Evolutionary conservation across 2,113 vertebrate species (phyloP).

Genomic region (Tichodroma muraria): DNA sequence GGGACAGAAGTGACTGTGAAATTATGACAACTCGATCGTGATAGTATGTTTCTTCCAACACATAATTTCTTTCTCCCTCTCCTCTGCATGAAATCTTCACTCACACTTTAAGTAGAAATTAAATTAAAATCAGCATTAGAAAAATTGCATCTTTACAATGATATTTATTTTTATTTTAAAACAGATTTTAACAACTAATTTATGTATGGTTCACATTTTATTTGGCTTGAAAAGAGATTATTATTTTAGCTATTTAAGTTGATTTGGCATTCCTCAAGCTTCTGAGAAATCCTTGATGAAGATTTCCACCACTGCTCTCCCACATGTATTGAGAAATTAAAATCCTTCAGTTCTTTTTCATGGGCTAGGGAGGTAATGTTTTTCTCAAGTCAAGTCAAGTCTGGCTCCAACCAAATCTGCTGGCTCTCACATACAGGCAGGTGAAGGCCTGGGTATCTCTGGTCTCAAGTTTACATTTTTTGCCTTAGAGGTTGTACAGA

Average conservation of each 20-base stretch:
- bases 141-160: not conserved
- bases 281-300: not conserved
- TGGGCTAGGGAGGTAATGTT: not conserved
- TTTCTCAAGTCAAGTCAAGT: not conserved
- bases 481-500: not conserved
- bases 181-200: not conserved
- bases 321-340: not conserved
- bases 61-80: not conserved
- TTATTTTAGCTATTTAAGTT: not conserved
- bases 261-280: not conserved
- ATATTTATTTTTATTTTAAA: not conserved
- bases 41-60: not conserved
- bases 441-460: not conserved
- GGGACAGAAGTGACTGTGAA: not conserved
- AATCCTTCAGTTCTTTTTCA: not conserved
- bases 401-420: not conserved
- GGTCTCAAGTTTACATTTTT: not conserved
- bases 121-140: not conserved
- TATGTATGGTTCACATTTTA: not conserved
- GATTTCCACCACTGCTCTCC: not conserved
- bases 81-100: not conserved
- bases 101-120: not conserved
- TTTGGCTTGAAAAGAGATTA: not conserved
- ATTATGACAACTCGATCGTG: not conserved
- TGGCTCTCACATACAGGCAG: fast-evolving